Conservation (phyloP, 2,113 vertebrate species). For the Anguilla rostrata region DNA sequence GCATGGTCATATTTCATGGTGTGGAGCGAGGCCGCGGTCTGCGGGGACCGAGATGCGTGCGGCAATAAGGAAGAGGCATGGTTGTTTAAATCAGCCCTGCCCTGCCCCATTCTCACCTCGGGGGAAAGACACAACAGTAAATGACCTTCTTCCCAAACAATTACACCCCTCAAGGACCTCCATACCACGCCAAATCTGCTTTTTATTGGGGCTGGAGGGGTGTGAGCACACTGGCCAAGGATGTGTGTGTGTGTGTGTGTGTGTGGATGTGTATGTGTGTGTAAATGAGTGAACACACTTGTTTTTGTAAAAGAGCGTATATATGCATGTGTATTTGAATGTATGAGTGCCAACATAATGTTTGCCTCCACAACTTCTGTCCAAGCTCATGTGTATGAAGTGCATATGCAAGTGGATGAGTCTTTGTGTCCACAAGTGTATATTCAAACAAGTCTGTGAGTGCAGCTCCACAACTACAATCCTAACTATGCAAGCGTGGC, state of each 20-base stretch:
- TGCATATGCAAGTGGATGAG: not conserved
- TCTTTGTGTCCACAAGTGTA: not conserved
- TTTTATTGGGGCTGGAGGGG: not conserved
- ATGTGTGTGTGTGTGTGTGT: not conserved
- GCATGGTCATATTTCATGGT: constrained; percentile 21
- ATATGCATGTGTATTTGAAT: not conserved
- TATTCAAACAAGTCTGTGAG: not conserved
- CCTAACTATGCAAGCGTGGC: not conserved
- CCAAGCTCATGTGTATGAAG: not conserved
- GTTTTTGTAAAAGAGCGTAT: not conserved
- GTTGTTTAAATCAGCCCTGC: constrained; percentile 25
- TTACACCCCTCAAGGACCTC: constrained; percentile 19
- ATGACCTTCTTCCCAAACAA: constrained; percentile 26
- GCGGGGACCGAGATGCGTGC: constrained; percentile 14
- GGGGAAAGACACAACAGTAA: constrained; percentile 23
- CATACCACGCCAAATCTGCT: constrained; percentile 12
- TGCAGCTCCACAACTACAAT: not conserved
- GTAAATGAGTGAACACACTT: not conserved
- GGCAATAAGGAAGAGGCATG: constrained; percentile 24
- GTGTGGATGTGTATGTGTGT: constrained; percentile 11
- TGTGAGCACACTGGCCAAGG: not conserved
- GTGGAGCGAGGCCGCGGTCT: constrained; percentile 13
- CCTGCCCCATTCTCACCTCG: constrained; percentile 10
- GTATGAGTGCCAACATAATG: not conserved
- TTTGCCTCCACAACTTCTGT: not conserved